Evolutionary conservation across 2,113 vertebrate species (phyloP).

Genomic region (Apteryx owenii): DNA sequence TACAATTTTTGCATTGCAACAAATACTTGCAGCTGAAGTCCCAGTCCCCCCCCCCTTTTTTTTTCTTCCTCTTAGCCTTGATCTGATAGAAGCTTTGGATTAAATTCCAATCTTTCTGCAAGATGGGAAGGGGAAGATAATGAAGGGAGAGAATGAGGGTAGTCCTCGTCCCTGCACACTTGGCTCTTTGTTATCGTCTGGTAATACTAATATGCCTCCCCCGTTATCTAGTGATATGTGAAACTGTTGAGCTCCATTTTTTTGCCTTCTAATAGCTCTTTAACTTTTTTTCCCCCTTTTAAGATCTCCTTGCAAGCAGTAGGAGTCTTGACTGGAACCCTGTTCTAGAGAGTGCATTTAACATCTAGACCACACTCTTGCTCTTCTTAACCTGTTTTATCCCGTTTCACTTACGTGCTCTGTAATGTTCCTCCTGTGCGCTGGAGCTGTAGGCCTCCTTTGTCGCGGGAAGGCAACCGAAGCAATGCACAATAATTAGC

Average conservation of each 20-base stretch:
- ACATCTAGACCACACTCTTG: not conserved
- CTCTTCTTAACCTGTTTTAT: not conserved
- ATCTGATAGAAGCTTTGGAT: not conserved
- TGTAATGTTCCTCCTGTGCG: not conserved
- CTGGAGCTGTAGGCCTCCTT: slow-evolving; percentile 20
- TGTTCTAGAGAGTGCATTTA: not conserved
- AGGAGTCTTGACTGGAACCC: not conserved
- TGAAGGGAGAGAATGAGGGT: not conserved
- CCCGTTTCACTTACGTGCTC: not conserved
- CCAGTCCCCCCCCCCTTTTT: not conserved
- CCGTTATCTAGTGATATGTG: not conserved
- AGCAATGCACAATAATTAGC: slow-evolving; percentile 43
- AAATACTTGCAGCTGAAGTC: not conserved
- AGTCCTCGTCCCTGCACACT: rapidly evolving
- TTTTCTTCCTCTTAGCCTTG: not conserved
- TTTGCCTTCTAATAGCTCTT: not conserved
- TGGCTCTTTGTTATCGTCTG: not conserved
- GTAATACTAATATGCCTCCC: not conserved
- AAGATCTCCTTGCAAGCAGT: not conserved
- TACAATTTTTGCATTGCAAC: not conserved
- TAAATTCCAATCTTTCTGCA: not conserved
- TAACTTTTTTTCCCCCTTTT: too few relatives aligned
- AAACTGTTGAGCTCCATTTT: not conserved
- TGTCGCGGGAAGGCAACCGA: slow-evolving; percentile 30
- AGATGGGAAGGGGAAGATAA: not conserved